Evolutionary conservation across 2,888 invertebrate genomes (phyloP).

Genomic region (Drosophila planitibia): DNA sequence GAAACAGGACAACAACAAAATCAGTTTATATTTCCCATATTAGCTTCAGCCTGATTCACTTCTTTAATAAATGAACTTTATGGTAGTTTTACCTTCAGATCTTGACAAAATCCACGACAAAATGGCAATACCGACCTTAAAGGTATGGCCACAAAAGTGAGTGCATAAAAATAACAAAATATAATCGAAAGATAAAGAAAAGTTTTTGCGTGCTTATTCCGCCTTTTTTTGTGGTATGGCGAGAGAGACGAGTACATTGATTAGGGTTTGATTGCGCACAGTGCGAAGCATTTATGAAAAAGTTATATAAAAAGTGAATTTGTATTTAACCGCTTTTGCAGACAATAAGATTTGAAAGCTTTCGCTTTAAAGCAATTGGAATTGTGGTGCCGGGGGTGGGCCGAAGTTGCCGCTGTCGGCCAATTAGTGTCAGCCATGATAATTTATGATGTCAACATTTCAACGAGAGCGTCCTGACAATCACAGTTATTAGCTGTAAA

Average conservation of each 20-base stretch:
- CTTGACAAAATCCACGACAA: not conserved
- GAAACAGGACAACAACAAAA: not conserved
- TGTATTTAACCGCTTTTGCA: constrained; percentile 13
- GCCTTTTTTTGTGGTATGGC: constrained; percentile 1
- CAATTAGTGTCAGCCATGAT: constrained; percentile 53
- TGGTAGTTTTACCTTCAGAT: not conserved
- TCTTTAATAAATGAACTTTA: not conserved
- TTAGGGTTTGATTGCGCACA: constrained; percentile 53
- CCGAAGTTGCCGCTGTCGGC: constrained; percentile 6
- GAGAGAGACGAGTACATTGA: constrained; percentile 41
- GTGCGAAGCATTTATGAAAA: constrained; percentile 6
- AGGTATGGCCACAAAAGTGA: not conserved
- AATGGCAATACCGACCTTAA: not conserved
- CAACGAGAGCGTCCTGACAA: constrained; percentile 50
- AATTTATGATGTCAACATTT: constrained; percentile 67
- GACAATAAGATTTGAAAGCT: constrained; percentile 33
- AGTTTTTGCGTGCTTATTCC: not conserved
- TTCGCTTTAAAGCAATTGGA: constrained; percentile 29
- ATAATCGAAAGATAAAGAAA: constrained; percentile 38
- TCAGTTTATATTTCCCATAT: not conserved
- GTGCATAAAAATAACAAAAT: constrained; percentile 14
- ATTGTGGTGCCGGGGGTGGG: not conserved
- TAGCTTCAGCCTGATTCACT: not conserved
- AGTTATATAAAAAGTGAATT: constrained; percentile 26
- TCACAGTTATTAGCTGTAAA: constrained; percentile 60